A percentile compares a stretch with the other conserved stretches of the same genome.
These are phyloP conservation scores for Pterostichus madidus DNA, from an alignment of 2,888 invertebrate species.

Conservation along the genomic window DNA sequence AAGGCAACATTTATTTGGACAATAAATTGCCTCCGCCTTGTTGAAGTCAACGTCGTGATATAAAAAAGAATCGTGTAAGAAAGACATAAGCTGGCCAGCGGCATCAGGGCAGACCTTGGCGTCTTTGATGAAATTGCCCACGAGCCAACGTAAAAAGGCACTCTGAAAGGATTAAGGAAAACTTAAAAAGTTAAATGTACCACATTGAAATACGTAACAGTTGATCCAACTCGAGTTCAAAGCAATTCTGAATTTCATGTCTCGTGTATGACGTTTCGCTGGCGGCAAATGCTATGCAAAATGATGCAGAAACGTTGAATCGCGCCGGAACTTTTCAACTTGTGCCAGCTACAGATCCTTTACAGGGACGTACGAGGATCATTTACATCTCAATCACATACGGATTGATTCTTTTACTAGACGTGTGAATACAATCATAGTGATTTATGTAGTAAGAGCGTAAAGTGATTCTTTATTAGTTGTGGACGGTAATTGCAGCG, in stretches of 20 bases:
- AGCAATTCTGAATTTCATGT: slow-evolving; percentile 42
- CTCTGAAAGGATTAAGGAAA: slow-evolving; percentile 55
- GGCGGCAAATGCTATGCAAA: slow-evolving; percentile 60
- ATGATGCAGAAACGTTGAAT: slow-evolving; percentile 62
- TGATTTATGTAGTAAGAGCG: no score
- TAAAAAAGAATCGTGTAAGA: slow-evolving; percentile 22
- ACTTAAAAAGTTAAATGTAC: slow-evolving; percentile 59
- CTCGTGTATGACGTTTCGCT: slow-evolving; percentile 40
- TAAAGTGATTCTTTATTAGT: no score
- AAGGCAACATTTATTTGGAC: no score
- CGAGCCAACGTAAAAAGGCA: slow-evolving; percentile 25
- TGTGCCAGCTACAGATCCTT: slow-evolving; percentile 3
- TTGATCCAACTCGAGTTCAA: slow-evolving; percentile 59
- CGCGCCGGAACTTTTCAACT: slow-evolving; percentile 46
- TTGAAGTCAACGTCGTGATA: background rate
- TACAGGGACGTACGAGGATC: background rate
- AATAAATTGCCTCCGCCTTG: no score
- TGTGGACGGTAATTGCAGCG: no score
- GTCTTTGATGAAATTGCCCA: slow-evolving; percentile 54
- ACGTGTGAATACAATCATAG: no score
- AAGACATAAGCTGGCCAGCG: slow-evolving; percentile 21
- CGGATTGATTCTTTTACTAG: no score
- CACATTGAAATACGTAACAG: slow-evolving; percentile 56
- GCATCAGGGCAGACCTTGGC: background rate
- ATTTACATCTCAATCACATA: background rate